Evolutionary conservation across 1,140 invertebrate genomes (phyloP), one percentile per base, ranked within the genome.

Genomic region (Anastrepha obliqua): DNA sequence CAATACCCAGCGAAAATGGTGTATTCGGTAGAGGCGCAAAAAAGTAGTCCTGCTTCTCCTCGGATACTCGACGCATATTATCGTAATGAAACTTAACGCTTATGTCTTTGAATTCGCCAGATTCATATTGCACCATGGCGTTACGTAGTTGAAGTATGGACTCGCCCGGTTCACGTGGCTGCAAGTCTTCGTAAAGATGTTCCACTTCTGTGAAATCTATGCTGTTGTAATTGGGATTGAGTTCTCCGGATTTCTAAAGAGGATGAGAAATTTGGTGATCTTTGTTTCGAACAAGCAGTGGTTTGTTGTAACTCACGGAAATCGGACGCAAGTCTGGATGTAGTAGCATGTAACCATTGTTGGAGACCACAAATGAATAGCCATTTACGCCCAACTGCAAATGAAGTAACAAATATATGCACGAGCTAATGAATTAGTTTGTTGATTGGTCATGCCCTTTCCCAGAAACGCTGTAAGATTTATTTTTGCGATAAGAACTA

Each of bases 141-240:
- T 95, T 93, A 62, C 98, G 94, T 59, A 98, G 94, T 90, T 90
- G 91, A 89, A 90, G 94, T 90, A 94, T 95, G 88, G 94, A 94
- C 88, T 94, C 93, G 88, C 93, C 95, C 2, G 94, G 90, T 89
- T 95, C 91, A 4, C 94, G 91, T 0, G 94, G 92, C 39, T 81
- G 87, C 20, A 88, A 58, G 74, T 96, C 95, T 89, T 96, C 96
- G 89, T 97, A 96, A 7, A 97, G 94, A 88, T 98, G 96, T 93
- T 99, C 98, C 17, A 99, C 96, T 94, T 99, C 98, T 0, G 97
- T 96, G n/a, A 99, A 95, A 94, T 99, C 98, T 42, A 99, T 96
- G 91, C 98, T 99, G 93, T 99, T 98, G 93, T 98, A 99, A 92
- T 98, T 98, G n/a, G 96, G 95, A 94, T 98, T 98, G 42, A 98